Percentiles rank a stretch among this genome's conserved stretches.
Conservation (phyloP, 2,113 vertebrate species). For the Phalacrocorax carbo region DNA sequence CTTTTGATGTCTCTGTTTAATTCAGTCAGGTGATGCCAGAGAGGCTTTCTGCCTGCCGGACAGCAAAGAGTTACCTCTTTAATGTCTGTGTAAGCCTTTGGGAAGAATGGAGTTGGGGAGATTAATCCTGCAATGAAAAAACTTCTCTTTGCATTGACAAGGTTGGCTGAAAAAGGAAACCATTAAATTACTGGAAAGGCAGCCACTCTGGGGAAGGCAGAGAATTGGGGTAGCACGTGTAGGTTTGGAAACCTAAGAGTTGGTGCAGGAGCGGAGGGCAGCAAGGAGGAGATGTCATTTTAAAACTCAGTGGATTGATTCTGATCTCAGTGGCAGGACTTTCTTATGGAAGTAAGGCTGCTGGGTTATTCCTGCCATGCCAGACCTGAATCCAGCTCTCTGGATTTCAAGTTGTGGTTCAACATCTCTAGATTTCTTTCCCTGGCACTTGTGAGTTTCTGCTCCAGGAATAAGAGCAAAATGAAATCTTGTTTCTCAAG, state of each 20-base stretch:
- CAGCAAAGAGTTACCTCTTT: conserved; percentile 25
- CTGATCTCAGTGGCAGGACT: not conserved
- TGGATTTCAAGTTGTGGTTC: not conserved
- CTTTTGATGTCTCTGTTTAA: conserved; percentile 48
- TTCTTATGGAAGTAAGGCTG: not conserved
- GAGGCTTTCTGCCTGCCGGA: not conserved
- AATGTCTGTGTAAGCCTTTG: not conserved
- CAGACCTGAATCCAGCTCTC: not conserved
- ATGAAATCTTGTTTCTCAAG: not conserved
- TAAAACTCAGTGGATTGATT: not conserved
- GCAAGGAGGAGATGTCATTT: not conserved
- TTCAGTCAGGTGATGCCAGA: not conserved
- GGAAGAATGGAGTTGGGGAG: not conserved
- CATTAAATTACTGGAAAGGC: not conserved
- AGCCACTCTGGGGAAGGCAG: not conserved
- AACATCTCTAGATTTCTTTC: not conserved
- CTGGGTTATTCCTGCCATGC: not conserved
- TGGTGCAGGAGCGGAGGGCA: not conserved
- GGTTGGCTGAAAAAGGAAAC: conserved; percentile 23
- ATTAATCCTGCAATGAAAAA: conserved; percentile 23
- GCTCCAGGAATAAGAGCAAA: not conserved
- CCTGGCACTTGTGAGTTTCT: not conserved
- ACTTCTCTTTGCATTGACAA: not conserved
- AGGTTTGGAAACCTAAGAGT: not conserved
- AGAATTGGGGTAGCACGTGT: not conserved